Evolutionary conservation across 1,140 invertebrate genomes (phyloP).

Genomic region (Drosophila albomicans): DNA sequence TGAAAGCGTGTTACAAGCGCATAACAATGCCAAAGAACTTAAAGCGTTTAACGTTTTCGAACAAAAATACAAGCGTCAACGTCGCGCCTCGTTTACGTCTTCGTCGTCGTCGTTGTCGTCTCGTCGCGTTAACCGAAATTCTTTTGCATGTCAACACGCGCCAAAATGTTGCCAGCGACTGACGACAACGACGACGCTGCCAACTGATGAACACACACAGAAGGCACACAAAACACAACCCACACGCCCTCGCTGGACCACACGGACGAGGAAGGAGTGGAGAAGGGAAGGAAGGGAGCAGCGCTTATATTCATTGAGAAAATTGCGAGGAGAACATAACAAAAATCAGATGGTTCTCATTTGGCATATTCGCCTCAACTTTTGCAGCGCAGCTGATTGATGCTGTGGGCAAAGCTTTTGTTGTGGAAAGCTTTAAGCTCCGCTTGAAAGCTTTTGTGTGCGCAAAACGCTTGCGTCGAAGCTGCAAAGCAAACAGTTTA

Average conservation of each 20-base stretch:
- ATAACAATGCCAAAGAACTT: constrained; percentile 56
- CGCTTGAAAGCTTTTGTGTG: constrained; percentile 29
- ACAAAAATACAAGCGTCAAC: constrained; percentile 38
- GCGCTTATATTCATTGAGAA: constrained; percentile 60
- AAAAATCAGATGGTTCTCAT: constrained; percentile 71
- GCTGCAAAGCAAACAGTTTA: constrained; percentile 41
- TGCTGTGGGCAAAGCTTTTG: constrained; percentile 51
- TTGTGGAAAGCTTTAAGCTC: constrained; percentile 26
- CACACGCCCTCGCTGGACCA: constrained; percentile 13
- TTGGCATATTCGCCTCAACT: constrained; percentile 56
- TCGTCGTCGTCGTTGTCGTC: not conserved
- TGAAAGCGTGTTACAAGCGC: constrained; percentile 45
- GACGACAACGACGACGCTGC: constrained; percentile 51
- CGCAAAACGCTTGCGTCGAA: constrained; percentile 27
- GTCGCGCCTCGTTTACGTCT: constrained; percentile 29
- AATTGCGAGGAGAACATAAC: constrained; percentile 53
- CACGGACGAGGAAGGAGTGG: not conserved
- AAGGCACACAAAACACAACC: not conserved
- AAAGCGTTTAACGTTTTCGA: constrained; percentile 63
- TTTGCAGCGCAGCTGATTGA: constrained; percentile 68
- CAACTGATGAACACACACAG: constrained; percentile 48
- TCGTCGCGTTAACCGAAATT: constrained; percentile 62
- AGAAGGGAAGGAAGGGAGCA: not conserved
- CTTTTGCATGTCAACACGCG: constrained; percentile 82
- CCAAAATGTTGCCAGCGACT: constrained; percentile 84